Conservation (phyloP, 2,113 vertebrate genomes). For the Neotragus moschatus region DNA sequence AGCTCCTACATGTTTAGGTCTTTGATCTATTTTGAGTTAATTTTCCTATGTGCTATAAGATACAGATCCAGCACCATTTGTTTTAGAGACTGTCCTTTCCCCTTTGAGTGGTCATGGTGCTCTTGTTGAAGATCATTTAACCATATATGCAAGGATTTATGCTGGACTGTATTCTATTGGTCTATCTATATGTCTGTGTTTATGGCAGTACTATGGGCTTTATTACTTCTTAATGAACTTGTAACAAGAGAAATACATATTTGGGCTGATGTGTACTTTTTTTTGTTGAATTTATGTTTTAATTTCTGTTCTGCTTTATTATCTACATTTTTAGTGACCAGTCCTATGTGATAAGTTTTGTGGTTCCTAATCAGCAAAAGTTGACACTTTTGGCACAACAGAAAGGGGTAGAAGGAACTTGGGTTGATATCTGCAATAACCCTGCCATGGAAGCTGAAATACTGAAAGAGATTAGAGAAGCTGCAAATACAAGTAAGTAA, state of each 20-base stretch:
- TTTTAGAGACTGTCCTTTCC: not conserved
- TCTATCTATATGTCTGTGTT: not conserved
- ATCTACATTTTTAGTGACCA: conserved; percentile 85
- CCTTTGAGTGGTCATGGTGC: not conserved
- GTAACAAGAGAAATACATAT: conserved; percentile 5
- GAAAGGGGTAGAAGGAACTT: conserved; percentile 85
- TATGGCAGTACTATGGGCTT: not conserved
- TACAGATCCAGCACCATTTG: not conserved
- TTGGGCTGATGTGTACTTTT: not conserved
- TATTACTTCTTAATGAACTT: not conserved
- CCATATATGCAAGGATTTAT: not conserved
- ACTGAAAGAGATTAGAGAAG: conserved; percentile 90
- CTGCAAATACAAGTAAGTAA: conserved; percentile 91
- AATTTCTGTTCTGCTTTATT: conserved; percentile 39
- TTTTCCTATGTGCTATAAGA: not conserved
- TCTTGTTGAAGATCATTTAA: not conserved
- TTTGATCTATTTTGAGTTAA: not conserved
- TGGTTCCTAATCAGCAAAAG: conserved; percentile 97
- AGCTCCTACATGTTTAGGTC: not conserved
- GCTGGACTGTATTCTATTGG: not conserved
- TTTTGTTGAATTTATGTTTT: not conserved
- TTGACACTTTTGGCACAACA: conserved; percentile 88
- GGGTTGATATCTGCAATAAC: conserved; percentile 95
- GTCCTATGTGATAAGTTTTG: conserved; percentile 97
- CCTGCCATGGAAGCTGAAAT: conserved; percentile 92